phyloP scores from a whole-genome alignment of 2,113 vertebrate species.

The Sylvietta virens region DNA sequence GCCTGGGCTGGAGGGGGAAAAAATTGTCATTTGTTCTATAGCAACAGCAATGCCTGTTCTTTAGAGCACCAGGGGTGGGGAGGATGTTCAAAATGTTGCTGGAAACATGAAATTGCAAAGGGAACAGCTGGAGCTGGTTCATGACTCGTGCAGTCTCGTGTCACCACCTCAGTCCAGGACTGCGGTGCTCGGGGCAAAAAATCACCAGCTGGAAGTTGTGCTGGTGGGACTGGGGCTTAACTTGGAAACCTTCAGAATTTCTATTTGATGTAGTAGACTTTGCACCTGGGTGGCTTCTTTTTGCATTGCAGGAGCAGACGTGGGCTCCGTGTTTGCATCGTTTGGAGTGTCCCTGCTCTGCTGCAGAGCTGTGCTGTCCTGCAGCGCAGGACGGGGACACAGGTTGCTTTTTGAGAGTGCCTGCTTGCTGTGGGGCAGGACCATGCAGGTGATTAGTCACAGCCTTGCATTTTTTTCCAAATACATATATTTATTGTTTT shows the following conservation, averaged over 20 bases:
- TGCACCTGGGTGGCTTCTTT: not conserved
- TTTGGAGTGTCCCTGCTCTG: not conserved
- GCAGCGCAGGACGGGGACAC: not conserved
- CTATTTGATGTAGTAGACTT: not conserved
- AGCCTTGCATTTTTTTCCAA: not conserved
- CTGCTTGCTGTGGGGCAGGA: not conserved
- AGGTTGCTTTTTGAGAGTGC: not conserved
- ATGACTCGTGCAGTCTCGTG: accelerated
- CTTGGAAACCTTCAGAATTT: not conserved
- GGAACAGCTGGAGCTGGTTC: not conserved
- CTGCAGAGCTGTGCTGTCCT: not conserved
- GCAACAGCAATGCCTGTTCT: not conserved
- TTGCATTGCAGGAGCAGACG: not conserved
- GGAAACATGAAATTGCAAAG: not conserved
- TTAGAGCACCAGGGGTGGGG: not conserved
- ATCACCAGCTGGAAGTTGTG: not conserved
- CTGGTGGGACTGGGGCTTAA: not conserved
- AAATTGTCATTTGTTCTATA: not conserved
- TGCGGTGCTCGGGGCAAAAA: accelerated
- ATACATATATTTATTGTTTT: accelerated
- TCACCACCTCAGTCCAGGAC: accelerated
- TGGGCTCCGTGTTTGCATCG: accelerated
- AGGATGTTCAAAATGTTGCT: not conserved
- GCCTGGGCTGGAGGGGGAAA: not conserved
- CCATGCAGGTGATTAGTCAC: not conserved